phyloP scores from a whole-genome alignment of 2,113 vertebrate species.

The Corythornis vintsioides region DNA sequence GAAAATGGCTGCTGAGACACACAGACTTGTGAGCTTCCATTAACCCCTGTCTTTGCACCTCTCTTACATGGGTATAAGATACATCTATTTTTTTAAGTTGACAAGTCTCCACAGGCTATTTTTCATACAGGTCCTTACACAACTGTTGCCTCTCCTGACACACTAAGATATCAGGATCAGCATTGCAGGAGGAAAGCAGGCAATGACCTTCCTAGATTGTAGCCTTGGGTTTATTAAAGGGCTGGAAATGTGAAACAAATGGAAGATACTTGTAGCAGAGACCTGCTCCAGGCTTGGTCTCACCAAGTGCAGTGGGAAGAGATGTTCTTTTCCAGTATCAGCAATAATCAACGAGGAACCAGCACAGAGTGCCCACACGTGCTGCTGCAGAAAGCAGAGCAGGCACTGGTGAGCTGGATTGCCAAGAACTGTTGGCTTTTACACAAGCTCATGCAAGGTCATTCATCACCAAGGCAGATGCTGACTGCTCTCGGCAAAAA shows the following conservation, averaged over 20 bases:
- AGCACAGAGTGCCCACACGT: rapidly evolving
- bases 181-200: not conserved
- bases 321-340: not conserved
- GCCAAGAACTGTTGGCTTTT: not conserved
- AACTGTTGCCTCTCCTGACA: not conserved
- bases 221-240: not conserved
- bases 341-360: not conserved
- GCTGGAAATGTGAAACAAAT: not conserved
- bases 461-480: not conserved
- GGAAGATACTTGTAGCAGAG: not conserved
- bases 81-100: not conserved
- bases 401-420: not conserved
- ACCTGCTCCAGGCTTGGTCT: not conserved
- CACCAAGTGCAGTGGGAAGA: not conserved
- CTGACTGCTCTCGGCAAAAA: not conserved
- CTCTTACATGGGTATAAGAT: rapidly evolving
- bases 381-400: not conserved
- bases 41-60: not conserved
- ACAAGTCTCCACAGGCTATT: not conserved
- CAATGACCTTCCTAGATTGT: not conserved
- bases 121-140: not conserved
- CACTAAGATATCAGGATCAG: not conserved
- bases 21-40: not conserved
- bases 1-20: not conserved
- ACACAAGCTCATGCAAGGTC: not conserved